Conservation (phyloP, 2,797 vertebrate species). For the Lophius americanus region DNA sequence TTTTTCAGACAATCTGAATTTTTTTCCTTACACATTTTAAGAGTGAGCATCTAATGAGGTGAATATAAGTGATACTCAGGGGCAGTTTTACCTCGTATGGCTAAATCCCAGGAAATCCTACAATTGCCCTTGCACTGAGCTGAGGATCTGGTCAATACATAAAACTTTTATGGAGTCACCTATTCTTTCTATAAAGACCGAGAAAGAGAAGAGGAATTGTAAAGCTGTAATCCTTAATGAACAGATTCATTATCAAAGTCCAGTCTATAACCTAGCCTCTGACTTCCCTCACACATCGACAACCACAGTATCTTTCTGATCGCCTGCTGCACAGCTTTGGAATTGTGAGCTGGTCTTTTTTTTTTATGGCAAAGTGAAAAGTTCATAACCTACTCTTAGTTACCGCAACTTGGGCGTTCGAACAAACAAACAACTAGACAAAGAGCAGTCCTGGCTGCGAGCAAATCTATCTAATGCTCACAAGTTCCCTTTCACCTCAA, state of each 20-base stretch:
- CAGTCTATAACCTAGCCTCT: conserved; percentile 44
- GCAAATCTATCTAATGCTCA: conserved; percentile 55
- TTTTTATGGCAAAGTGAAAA: conserved; percentile 49
- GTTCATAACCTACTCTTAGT: conserved; percentile 63
- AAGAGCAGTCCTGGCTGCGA: conserved; percentile 50
- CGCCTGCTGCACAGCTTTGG: conserved; percentile 41
- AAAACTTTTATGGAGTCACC: too few species aligned
- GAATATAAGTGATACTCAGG: too few species aligned
- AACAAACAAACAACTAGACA: conserved; percentile 51
- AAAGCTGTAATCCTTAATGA: conserved; percentile 53
- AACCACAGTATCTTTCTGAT: conserved; percentile 41
- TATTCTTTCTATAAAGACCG: too few species aligned
- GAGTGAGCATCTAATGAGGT: too few species aligned
- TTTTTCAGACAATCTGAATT: too few species aligned
- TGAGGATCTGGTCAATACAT: too few species aligned
- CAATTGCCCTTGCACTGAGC: too few species aligned
- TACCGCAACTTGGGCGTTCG: conserved; percentile 41
- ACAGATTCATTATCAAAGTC: conserved; percentile 54
- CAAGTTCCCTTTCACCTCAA: conserved; percentile 45
- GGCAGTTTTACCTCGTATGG: too few species aligned
- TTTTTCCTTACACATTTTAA: too few species aligned
- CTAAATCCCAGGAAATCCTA: too few species aligned
- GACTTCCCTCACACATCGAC: conserved; percentile 39
- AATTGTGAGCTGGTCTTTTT: conserved; percentile 44
- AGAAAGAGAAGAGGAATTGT: background rate